These are phyloP conservation scores for Phyllostomus discolor DNA, from an alignment of 2,113 vertebrate genomes.

Conservation along the genomic window DNA sequence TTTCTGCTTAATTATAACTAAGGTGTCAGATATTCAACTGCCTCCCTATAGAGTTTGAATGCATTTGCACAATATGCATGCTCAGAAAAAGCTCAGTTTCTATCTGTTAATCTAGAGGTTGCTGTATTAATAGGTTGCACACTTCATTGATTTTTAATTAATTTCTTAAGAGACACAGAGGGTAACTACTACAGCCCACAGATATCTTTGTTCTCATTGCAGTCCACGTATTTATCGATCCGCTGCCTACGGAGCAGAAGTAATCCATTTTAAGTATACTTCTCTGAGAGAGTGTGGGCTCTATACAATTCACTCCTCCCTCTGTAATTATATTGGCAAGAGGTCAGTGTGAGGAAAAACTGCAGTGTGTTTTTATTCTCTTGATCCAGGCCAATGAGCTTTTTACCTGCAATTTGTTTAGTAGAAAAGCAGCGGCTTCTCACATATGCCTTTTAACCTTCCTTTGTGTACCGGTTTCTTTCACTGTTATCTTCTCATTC, in stretches of 20 bases:
- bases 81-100: conserved; percentile 55
- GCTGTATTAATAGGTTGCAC: conserved; percentile 86
- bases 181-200: conserved; percentile 85
- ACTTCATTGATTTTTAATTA: conserved; percentile 97
- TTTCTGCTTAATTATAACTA: conserved; percentile 18
- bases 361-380: conserved; percentile 2
- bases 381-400: neutral
- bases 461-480: neutral
- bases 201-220: conserved; percentile 84
- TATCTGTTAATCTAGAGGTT: conserved; percentile 80
- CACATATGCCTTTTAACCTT: neutral
- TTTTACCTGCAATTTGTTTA: neutral
- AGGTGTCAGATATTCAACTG: neutral
- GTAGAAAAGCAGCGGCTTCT: conserved; percentile 10
- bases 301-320: conserved; percentile 55
- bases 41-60: neutral
- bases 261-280: conserved; percentile 94
- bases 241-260: conserved; percentile 83
- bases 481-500: neutral
- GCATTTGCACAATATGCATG: conserved; percentile 1
- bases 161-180: conserved; percentile 87
- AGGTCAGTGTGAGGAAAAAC: conserved; percentile 63
- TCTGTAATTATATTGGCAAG: conserved; percentile 79
- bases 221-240: conserved; percentile 91
- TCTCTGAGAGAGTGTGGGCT: conserved; percentile 72